Evolutionary conservation across 2,113 vertebrate genomes (phyloP).

Genomic region (Leucopternis melanops): DNA sequence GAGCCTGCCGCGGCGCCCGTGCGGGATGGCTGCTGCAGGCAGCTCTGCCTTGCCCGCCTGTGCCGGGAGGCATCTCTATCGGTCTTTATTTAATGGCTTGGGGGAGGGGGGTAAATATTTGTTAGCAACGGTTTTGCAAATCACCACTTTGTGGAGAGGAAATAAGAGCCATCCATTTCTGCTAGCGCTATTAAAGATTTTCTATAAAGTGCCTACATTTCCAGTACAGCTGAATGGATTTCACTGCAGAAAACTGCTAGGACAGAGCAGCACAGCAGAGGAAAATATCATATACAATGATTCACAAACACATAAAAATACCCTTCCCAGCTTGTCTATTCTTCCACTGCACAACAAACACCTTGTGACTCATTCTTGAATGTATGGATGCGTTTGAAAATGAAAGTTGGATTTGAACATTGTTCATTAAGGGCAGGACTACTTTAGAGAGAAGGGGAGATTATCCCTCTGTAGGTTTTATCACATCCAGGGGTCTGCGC

Average conservation of each 20-base stretch:
- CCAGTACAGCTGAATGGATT: constrained; percentile 74
- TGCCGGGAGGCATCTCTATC: background rate
- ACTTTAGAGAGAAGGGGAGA: too few relatives aligned
- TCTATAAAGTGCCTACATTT: constrained; percentile 75
- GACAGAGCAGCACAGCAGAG: constrained; percentile 62
- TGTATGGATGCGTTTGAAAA: background rate
- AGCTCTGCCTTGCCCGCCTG: background rate
- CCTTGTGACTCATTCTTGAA: background rate
- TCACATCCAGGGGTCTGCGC: background rate
- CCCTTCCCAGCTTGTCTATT: constrained; percentile 44
- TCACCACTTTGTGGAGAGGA: constrained; percentile 66
- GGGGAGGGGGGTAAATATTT: constrained; percentile 36
- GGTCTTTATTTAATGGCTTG: background rate
- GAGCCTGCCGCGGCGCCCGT: background rate
- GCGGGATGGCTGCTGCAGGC: background rate
- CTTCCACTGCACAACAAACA: constrained; percentile 27
- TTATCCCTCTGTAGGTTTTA: too few relatives aligned
- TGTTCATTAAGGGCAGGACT: constrained; percentile 1
- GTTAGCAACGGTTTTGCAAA: constrained; percentile 65
- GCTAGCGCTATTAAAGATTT: constrained; percentile 74
- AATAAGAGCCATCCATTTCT: constrained; percentile 76
- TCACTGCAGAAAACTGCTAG: constrained; percentile 68
- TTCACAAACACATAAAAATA: constrained; percentile 69
- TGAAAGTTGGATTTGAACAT: background rate
- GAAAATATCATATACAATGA: constrained; percentile 75